These are phyloP conservation scores for Eristalis tenax DNA, from an alignment of 2,888 invertebrate species.

Conservation along the genomic window DNA sequence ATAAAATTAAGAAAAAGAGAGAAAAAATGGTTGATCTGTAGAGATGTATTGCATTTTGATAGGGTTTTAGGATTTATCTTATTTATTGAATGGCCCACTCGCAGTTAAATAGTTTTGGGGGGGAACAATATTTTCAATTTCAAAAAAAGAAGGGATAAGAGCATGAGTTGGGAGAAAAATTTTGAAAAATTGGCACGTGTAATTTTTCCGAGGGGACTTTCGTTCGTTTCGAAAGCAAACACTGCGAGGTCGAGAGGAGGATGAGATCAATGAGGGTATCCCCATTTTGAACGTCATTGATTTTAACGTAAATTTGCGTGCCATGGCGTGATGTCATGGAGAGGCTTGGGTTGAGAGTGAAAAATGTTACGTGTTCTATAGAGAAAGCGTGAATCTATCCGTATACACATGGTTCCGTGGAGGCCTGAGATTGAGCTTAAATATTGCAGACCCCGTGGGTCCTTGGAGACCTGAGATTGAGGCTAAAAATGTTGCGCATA, in stretches of 20 bases:
- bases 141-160: background rate
- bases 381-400: no score
- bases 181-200: conserved; percentile 53
- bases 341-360: no score
- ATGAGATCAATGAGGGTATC: no score
- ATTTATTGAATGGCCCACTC: conserved; percentile 61
- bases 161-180: background rate
- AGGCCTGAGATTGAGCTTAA: no score
- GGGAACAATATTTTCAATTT: background rate
- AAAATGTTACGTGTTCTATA: no score
- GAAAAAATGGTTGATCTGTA: conserved; percentile 40
- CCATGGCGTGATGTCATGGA: no score
- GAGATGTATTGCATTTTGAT: conserved; percentile 16
- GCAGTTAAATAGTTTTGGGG: conserved; percentile 9
- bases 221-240: conserved; percentile 31
- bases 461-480: no score
- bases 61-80: conserved; percentile 5
- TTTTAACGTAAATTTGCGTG: no score
- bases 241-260: conserved; percentile 37
- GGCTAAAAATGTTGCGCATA: no score
- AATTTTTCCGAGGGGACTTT: background rate
- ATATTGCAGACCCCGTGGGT: no score
- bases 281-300: no score
- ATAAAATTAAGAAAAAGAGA: conserved; percentile 64
- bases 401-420: no score